Evolutionary conservation across 2,797 vertebrate species (phyloP), one percentile per base, ranked within the genome.

Genomic region (Scleropages formosus): DNA sequence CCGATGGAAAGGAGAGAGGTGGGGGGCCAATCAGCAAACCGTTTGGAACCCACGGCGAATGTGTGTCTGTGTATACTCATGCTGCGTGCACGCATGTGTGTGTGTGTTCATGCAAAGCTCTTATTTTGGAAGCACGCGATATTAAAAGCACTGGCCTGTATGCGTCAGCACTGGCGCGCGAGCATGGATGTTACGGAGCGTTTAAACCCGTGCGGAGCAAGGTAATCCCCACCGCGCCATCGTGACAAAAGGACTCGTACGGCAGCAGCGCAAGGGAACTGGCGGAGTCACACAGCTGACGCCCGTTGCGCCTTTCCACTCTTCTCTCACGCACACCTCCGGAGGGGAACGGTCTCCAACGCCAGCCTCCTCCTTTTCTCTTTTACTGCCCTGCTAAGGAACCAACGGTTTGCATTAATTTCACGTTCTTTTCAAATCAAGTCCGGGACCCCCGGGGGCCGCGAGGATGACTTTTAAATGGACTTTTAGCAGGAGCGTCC

Each of bases 1-100:
- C 80, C 84, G 75, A 89, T 89, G 87, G 84, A 89, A 90, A 90
- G 88, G 65, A 86, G 82, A 87, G 83, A 78, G 77, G 74, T 81
- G 82, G 84, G 84, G 84, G 84, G 85, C 1, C 39, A 18, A 4
- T 22, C 16, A 73, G 22, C 47, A 58, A 62, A 4, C 47, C 58
- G 22, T 22, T 10, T 1, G n/a, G 18, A 27, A 27, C 22, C 13
- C 16, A 12, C 26, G 31, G 13, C 47, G 4, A 4, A 51, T 18
- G 20, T 26, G 22, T 3, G n/a, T 24, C 31, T 62, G 44, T 39
- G 72, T 9, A 74, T 11, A 20, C 26, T n/a, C n/a, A n/a, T n/a
- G n/a, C n/a, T n/a, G n/a, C n/a, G n/a, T n/a, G n/a, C n/a, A n/a
- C n/a, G n/a, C n/a, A n/a, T n/a, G n/a, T n/a, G n/a, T 70, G 75